Base-by-base conservation (phyloP, 2,113 vertebrate genomes). In the Anoplopoma fimbria region DNA sequence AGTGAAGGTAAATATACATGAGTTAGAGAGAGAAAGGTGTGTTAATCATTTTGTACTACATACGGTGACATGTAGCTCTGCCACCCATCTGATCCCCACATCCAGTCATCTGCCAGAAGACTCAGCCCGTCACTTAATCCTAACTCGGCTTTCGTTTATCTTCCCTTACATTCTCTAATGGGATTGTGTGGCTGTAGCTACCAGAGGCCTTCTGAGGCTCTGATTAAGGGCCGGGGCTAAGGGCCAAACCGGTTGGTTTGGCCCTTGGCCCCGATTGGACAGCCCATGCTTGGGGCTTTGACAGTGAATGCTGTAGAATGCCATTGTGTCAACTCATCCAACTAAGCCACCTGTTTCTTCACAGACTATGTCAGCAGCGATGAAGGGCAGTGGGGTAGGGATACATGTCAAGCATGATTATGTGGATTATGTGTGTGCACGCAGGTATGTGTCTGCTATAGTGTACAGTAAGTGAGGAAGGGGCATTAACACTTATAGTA, bases 81-180 rank as follows among this genome's bases (percentile, higher is more conserved):
- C 49, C 81, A 1, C 61, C 21, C 58, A 70, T 76, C 80, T 73
- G 42, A 82, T 85, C 79, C 33, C 57, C 19, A 69, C 38, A 61
- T 65, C 33, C 69, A 60, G 38, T 92, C 89, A 93, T 91, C 88
- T 82, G 84, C 61, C 36, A 9, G 40, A 75, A 61, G 51, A 82
- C 80, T 84, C 87, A 88, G 69, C 40, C 75, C 84, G 88, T 88
- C 75, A 36, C 77, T 73, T 89, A 86, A 88, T 88, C 90, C 77
- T 19, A 25, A 82, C 83, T 74, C 23, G 42, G 58, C 60, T 69
- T 77, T 55, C 34, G 1, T 25, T 62, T 67, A 42, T 25, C 71
- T 71, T 73, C 65, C 81, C 65, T 85, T 73, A 68, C 53, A 4
- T 36, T 69, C 84, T 61, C 77, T 90, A 89, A 91, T 76, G 69